Percentiles rank a stretch among this genome's conserved stretches.
phyloP scores from a whole-genome alignment of 2,113 vertebrate genomes.

The Anoura caudifer region DNA sequence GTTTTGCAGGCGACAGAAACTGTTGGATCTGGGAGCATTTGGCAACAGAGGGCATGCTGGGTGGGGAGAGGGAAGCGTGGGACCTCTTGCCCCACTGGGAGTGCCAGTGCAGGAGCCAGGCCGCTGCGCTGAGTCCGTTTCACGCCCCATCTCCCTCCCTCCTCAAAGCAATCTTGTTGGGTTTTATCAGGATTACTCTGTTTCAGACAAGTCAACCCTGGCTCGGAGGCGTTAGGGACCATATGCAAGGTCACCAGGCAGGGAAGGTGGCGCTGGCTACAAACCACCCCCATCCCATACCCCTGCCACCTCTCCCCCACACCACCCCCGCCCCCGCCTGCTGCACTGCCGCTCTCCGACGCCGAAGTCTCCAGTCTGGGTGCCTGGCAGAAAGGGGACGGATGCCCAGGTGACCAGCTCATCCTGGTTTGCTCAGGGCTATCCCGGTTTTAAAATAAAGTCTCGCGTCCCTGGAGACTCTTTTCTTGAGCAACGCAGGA shows the following conservation, averaged over 20 bases:
- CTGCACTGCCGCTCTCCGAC: not conserved
- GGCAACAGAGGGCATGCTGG: accelerated
- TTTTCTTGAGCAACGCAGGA: not conserved
- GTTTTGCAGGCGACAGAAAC: not conserved
- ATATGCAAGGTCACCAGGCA: not conserved
- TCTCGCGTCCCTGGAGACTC: not conserved
- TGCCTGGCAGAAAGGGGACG: not conserved
- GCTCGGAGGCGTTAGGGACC: not conserved
- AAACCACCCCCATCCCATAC: too few relatives aligned
- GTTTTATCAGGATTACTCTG: not conserved
- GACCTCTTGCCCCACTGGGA: accelerated
- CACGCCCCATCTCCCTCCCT: accelerated
- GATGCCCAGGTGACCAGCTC: accelerated
- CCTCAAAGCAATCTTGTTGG: not conserved
- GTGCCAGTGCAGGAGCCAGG: accelerated
- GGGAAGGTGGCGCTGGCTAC: not conserved
- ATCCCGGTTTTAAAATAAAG: not conserved
- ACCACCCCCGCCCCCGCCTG: accelerated
- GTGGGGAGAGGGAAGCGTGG: accelerated
- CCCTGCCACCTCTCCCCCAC: too few relatives aligned
- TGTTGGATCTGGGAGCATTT: not conserved
- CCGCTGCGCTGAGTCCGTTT: accelerated
- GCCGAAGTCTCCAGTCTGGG: not conserved
- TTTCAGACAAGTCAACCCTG: not conserved
- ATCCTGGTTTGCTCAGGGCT: not conserved